Evolutionary conservation across 1,140 invertebrate species (phyloP).

Genomic region (Drosophila micromelanica): DNA sequence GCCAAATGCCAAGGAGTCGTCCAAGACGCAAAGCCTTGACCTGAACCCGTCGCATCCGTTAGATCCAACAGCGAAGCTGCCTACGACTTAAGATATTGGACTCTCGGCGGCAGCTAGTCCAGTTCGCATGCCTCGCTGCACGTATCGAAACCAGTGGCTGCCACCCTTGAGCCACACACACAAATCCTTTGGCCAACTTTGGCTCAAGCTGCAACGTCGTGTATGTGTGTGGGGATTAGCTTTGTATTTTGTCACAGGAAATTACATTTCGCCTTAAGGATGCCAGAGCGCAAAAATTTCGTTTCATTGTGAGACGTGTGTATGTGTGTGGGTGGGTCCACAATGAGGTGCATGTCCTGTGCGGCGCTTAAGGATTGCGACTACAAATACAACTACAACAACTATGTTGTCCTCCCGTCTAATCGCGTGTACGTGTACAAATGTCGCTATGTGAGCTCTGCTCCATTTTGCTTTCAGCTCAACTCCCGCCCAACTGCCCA

Average conservation of each 20-base stretch:
- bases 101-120: constrained; percentile 3
- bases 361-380: constrained; percentile 44
- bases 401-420: constrained; percentile 54
- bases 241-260: constrained; percentile 83
- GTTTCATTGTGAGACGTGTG: constrained; percentile 71
- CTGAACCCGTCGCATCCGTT: constrained; percentile 22
- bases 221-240: constrained; percentile 69
- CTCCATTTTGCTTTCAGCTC: constrained; percentile 26
- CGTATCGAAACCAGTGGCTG: constrained; percentile 62
- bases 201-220: constrained; percentile 31
- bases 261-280: constrained; percentile 82
- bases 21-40: constrained; percentile 68
- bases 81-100: constrained; percentile 7
- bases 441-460: constrained; percentile 39
- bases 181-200: constrained; percentile 74
- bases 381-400: constrained; percentile 8
- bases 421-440: constrained; percentile 73
- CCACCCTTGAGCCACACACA: constrained; percentile 34
- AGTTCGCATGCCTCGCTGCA: constrained; percentile 52
- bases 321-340: constrained; percentile 18
- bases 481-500: constrained; percentile 15
- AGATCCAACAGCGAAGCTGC: background rate
- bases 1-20: constrained; percentile 58
- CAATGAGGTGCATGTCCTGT: constrained; percentile 45
- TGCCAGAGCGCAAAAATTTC: constrained; percentile 72